phyloP scores from a whole-genome alignment of 1,140 invertebrate genomes.

The Euura lappo region DNA sequence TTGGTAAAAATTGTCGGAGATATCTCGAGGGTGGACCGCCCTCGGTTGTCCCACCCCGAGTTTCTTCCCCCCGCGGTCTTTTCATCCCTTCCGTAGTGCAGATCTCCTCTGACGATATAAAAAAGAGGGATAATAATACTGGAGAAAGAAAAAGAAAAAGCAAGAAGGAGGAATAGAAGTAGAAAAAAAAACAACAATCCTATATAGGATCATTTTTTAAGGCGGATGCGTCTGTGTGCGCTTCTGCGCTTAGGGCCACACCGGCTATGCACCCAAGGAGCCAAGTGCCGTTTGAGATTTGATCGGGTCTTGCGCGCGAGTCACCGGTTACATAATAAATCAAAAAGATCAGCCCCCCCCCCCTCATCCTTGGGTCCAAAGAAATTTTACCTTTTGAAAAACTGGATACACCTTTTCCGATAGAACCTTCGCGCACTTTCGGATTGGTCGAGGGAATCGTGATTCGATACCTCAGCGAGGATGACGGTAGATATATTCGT shows the following conservation, averaged over 20 bases:
- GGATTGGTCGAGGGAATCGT: neutral
- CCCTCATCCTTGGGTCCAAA: neutral
- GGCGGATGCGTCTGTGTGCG: neutral
- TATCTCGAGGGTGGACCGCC: neutral
- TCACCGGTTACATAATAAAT: slow-evolving; percentile 1
- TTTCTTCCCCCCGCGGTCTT: neutral
- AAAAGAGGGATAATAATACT: neutral
- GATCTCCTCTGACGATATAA: neutral
- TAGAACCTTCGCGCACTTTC: neutral
- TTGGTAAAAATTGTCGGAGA: too few relatives aligned
- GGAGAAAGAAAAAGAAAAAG: neutral
- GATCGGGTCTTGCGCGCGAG: neutral
- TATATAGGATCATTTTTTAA: neutral
- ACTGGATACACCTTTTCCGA: neutral
- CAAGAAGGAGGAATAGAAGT: neutral
- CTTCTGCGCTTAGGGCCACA: neutral
- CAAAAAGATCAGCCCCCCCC: neutral
- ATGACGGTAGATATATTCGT: neutral
- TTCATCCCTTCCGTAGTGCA: neutral
- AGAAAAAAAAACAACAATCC: neutral
- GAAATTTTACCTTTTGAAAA: too few relatives aligned
- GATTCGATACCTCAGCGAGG: neutral
- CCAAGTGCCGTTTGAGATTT: neutral
- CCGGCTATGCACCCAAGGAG: too few relatives aligned
- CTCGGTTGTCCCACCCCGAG: neutral